Conservation (phyloP, 64 coral and sea anemone genomes). For the Montipora capricornis region DNA sequence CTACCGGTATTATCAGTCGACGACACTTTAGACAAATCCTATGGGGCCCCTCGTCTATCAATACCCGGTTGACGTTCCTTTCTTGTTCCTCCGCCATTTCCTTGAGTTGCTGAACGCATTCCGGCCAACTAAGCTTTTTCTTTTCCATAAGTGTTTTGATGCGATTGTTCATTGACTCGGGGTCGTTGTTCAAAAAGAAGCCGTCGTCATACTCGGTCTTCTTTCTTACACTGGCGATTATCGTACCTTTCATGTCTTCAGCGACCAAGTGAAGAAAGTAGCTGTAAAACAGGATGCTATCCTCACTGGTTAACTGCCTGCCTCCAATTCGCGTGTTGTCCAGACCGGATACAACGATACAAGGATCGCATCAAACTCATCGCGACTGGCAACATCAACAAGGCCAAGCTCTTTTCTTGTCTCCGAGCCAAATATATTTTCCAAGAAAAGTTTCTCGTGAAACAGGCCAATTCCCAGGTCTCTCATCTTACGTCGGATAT, state of each 20-base stretch:
- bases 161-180: slow-evolving; percentile 6
- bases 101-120: not conserved
- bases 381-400: not conserved
- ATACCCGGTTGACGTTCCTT: not conserved
- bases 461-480: not conserved
- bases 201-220: not conserved
- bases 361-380: not conserved
- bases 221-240: not conserved
- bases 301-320: not conserved
- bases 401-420: slow-evolving; percentile 9
- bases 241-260: not conserved
- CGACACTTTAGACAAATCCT: not conserved
- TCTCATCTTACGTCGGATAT: not conserved
- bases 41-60: not conserved
- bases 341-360: not conserved
- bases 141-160: not conserved
- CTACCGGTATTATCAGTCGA: not conserved
- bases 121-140: not conserved
- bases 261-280: not conserved
- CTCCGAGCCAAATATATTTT: slow-evolving; percentile 17
- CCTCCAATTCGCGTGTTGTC: not conserved
- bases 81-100: not conserved
- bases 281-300: not conserved
- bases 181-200: not conserved
- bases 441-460: not conserved